Evolutionary conservation across 2,113 vertebrate species (phyloP).

Genomic region (Bujurquina vittata): DNA sequence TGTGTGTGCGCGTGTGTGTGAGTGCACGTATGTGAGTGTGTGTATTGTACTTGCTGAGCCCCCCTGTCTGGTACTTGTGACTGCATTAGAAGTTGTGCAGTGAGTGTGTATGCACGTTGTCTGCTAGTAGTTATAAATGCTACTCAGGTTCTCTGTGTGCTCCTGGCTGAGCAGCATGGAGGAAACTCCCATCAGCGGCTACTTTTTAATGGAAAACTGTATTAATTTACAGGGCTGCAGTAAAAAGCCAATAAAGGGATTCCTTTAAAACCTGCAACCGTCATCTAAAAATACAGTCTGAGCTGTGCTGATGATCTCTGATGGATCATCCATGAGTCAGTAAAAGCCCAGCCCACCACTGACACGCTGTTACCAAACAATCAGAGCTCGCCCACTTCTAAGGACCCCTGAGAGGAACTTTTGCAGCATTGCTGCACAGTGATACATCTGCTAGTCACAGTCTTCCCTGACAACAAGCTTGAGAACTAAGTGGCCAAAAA

Average conservation of each 20-base stretch:
- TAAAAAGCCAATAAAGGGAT: background rate
- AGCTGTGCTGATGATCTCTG: slow-evolving; percentile 32
- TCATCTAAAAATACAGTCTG: slow-evolving; percentile 32
- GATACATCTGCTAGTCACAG: slow-evolving; percentile 59
- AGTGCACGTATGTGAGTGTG: background rate
- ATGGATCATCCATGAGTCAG: slow-evolving; percentile 59
- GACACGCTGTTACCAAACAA: slow-evolving; percentile 54
- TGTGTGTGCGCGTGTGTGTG: background rate
- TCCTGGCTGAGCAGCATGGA: background rate
- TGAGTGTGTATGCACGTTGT: too few species aligned
- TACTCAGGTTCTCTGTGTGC: too few species aligned
- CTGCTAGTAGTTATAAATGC: too few species aligned
- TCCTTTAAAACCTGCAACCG: slow-evolving; percentile 28
- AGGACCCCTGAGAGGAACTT: slow-evolving; percentile 51
- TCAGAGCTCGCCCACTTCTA: slow-evolving; percentile 52
- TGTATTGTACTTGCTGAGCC: background rate
- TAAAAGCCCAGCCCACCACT: slow-evolving; percentile 40
- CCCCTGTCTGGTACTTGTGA: background rate
- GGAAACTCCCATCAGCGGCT: background rate
- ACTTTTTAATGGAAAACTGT: background rate
- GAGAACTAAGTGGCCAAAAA: slow-evolving; percentile 31
- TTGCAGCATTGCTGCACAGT: slow-evolving; percentile 23
- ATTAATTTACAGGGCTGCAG: background rate
- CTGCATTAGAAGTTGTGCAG: background rate
- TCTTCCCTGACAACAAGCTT: slow-evolving; percentile 46